Conservation (phyloP, 2,113 vertebrate species). For the Entomyzon cyanotis region DNA sequence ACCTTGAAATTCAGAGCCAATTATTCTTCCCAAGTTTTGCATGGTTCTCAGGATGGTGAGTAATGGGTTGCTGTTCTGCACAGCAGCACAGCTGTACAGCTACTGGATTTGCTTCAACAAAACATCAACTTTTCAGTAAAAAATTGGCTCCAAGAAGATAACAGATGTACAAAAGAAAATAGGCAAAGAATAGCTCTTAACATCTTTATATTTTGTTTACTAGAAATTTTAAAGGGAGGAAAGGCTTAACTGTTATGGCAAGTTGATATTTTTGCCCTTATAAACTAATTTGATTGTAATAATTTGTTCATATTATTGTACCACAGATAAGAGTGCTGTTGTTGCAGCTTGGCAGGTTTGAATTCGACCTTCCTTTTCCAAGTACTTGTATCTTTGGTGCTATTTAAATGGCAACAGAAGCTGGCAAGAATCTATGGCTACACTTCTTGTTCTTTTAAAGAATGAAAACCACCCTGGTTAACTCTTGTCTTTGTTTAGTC, state of each 20-base stretch:
- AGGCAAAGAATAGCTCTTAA: conserved; percentile 11
- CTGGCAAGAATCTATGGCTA: neutral
- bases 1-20: conserved; percentile 3
- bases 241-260: neutral
- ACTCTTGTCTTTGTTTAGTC: conserved; percentile 33
- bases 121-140: conserved; percentile 26
- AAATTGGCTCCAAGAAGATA: conserved; percentile 32
- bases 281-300: neutral
- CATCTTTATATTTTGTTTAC: conserved; percentile 40
- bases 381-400: neutral
- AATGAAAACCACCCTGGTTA: neutral
- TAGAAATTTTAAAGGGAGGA: conserved; percentile 1
- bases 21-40: conserved; percentile 15
- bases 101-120: conserved; percentile 55
- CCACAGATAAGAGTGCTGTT: neutral
- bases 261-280: neutral
- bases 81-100: conserved; percentile 38
- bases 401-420: conserved; percentile 8
- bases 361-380: neutral
- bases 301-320: neutral
- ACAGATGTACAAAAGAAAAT: conserved; percentile 41
- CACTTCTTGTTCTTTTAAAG: neutral
- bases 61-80: conserved; percentile 41
- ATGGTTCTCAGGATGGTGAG: conserved; percentile 30
- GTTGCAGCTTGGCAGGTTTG: neutral